Evolutionary conservation across 2,888 invertebrate genomes (phyloP).

Genomic region (Acleris cristana): DNA sequence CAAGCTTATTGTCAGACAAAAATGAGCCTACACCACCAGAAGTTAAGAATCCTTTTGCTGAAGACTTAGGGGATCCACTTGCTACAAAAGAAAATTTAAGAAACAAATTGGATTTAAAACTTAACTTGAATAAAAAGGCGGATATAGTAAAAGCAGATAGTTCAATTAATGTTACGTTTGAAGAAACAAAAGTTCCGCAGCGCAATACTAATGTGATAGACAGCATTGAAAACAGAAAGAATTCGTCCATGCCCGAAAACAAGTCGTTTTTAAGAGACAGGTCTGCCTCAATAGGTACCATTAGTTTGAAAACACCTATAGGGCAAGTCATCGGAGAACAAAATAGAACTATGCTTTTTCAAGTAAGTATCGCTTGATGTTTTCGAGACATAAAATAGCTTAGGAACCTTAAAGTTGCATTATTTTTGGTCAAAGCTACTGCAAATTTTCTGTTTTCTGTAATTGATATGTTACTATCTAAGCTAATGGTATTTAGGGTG

Average conservation of each 20-base stretch:
- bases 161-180: conserved; percentile 56
- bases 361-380: conserved; percentile 76
- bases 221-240: conserved; percentile 43
- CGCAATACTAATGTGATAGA: conserved; percentile 40
- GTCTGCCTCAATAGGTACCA: conserved; percentile 85
- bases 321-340: conserved; percentile 85
- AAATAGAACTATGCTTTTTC: conserved; percentile 97
- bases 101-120: conserved; percentile 42
- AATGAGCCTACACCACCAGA: conserved; percentile 16
- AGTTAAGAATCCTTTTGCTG: conserved; percentile 40
- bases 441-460: too few relatives aligned
- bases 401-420: neutral
- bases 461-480: too few relatives aligned
- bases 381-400: neutral
- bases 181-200: conserved; percentile 49
- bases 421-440: too few relatives aligned
- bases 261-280: conserved; percentile 80
- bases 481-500: too few relatives aligned
- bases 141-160: conserved; percentile 38
- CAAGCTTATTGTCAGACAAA: conserved; percentile 36
- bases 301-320: conserved; percentile 75
- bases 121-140: conserved; percentile 32
- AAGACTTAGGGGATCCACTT: conserved; percentile 31
- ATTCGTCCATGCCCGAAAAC: conserved; percentile 61
- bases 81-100: conserved; percentile 5